Evolutionary conservation across 2,797 vertebrate species (phyloP).

Genomic region (Chrosomus eos): DNA sequence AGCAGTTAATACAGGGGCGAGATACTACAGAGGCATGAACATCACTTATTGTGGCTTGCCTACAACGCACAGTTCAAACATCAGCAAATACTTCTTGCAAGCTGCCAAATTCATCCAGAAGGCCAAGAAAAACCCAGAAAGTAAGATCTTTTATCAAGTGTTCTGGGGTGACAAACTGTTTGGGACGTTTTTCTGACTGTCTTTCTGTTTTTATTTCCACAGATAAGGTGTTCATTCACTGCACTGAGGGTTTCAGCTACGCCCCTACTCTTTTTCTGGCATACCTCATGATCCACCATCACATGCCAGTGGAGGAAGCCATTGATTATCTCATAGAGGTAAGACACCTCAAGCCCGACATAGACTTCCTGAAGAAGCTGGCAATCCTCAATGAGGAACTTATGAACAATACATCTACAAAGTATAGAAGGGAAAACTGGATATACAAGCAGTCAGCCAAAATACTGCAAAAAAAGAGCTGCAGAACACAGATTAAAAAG

Average conservation of each 20-base stretch:
- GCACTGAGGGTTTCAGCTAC: neutral
- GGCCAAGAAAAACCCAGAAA: neutral
- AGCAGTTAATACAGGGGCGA: neutral
- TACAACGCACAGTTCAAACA: neutral
- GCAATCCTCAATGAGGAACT: neutral
- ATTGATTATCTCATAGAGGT: neutral
- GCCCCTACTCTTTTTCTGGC: neutral
- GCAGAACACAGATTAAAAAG: too few species aligned
- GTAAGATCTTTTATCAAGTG: conserved; percentile 3
- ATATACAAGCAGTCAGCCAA: too few species aligned
- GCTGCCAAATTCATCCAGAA: neutral
- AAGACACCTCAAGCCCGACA: neutral
- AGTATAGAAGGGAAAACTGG: too few species aligned
- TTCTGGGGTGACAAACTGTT: neutral
- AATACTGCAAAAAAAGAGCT: too few species aligned
- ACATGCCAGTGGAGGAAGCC: neutral
- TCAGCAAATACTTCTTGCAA: neutral
- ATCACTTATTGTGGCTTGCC: neutral
- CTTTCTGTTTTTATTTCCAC: neutral
- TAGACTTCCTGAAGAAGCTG: neutral
- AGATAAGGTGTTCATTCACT: conserved; percentile 6
- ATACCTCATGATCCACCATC: neutral
- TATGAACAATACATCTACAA: neutral
- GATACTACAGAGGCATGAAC: conserved; percentile 7
- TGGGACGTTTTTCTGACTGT: neutral